Conservation (phyloP, 2,888 invertebrate genomes). For the Arrhopalites spinosus region DNA sequence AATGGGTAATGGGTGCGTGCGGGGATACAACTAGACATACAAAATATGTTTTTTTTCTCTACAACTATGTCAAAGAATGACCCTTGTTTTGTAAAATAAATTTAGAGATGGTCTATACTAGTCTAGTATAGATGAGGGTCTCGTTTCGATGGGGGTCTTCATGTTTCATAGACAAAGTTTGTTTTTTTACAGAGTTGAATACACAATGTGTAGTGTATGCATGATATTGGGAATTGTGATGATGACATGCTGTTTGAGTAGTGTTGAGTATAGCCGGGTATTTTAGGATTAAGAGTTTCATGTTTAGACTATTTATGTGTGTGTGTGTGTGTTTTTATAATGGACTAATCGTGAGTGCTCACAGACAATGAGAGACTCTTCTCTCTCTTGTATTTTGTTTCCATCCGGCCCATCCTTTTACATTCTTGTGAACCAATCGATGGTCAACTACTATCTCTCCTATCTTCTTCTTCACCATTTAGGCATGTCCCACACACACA, state of each 20-base stretch:
- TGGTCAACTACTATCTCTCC: slow-evolving; percentile 10
- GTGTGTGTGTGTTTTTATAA: slow-evolving; percentile 14
- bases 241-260: no score
- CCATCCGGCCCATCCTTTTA: slow-evolving; percentile 33
- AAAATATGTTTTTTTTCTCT: no score
- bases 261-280: no score
- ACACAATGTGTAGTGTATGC: no score
- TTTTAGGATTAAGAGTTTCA: not conserved
- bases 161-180: not conserved
- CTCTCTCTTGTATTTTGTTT: not conserved
- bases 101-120: no score
- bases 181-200: no score
- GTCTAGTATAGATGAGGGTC: no score
- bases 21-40: no score
- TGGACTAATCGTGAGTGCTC: slow-evolving; percentile 33
- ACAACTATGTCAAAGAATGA: not conserved
- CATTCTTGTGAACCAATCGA: slow-evolving; percentile 32
- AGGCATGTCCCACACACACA: not conserved
- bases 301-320: not conserved
- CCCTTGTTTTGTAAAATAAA: slow-evolving; percentile 1
- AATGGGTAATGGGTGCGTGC: no score
- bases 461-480: not conserved
- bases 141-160: no score
- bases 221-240: no score
- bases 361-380: not conserved